These are phyloP conservation scores for Temnopleurus reevesii DNA, from an alignment of 53 echinoderm and acorn worm genomes.

Conservation along the genomic window DNA sequence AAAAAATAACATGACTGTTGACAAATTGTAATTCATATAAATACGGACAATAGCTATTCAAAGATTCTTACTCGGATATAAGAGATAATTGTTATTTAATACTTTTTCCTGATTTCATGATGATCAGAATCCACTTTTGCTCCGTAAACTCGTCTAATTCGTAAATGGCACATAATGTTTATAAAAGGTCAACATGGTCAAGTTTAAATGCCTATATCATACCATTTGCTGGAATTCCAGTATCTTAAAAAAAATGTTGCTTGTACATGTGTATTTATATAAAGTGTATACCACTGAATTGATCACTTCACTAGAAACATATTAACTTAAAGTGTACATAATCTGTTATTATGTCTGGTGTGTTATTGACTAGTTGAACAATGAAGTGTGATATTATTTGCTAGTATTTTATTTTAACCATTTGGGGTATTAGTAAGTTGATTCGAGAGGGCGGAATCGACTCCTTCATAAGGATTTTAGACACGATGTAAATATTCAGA, in stretches of 20 bases:
- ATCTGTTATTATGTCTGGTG: background rate
- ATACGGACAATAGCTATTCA: too few species aligned
- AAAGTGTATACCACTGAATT: background rate
- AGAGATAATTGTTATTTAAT: too few species aligned
- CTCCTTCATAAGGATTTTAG: background rate
- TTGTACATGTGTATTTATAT: too few species aligned
- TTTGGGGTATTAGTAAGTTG: background rate
- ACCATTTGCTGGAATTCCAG: background rate
- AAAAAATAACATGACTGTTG: too few species aligned
- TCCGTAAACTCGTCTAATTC: too few species aligned
- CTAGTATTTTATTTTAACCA: background rate
- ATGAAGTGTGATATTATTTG: background rate
- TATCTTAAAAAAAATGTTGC: too few species aligned
- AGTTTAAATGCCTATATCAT: background rate
- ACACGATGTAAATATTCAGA: background rate
- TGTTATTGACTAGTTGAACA: background rate
- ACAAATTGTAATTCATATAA: too few species aligned
- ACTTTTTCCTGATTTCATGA: too few species aligned
- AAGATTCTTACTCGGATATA: too few species aligned
- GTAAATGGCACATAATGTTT: too few species aligned
- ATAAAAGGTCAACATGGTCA: too few species aligned
- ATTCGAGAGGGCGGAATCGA: background rate
- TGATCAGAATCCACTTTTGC: too few species aligned
- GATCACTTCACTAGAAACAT: background rate
- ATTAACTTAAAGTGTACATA: background rate